Base-by-base conservation (phyloP, 2,888 invertebrate species). In the Azorinus chamasolen region DNA sequence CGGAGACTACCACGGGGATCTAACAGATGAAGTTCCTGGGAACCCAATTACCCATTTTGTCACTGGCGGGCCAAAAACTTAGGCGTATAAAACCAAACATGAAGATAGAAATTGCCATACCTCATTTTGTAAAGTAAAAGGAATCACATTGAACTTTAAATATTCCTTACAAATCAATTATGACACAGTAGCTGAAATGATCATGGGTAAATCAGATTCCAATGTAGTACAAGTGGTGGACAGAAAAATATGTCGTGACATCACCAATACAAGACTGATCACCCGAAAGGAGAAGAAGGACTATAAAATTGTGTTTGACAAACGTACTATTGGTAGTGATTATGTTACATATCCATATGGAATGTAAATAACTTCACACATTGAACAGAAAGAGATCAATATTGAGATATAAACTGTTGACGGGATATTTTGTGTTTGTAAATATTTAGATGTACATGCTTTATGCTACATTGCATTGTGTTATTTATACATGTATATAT, bases 11-110 rank as follows among this genome's bases (percentile, higher is more conserved):
- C 61, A 91, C n/a, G 89, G 90, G 0, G 90, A 93, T 50, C 70
- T 92, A 76, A 92, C 89, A 0, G 87, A 93, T 75, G 92, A 92
- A 66, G 46, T 92, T 0, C 25, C 24, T 86, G 50, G 25, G 1
- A 48, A 66, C 41, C 41, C 32, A 14, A 69, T 78, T 12, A 32
- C 46, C 5, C 22, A 51, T 66, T 92, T 91, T 79, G 88, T 90
- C 90, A 88, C 32, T 4, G 32, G 32, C 10, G 32, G 32, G 10
- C 32, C 32, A 4, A 32, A 32, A 10, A 32, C 4, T 64, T 91
- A 92, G 68, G 85, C 80, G 1, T 90, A 86, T 63, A 54, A 32
- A 54, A 6, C 24, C 32, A 27, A 27, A 54, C 27, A 41, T 25
- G 16, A 25, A 54, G n/a, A 50, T 50, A 8, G 37, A 18, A 16